Evolutionary conservation across 2,888 invertebrate genomes (phyloP), one percentile per base, ranked within the genome.

Genomic region (Hypsopygia costalis): DNA sequence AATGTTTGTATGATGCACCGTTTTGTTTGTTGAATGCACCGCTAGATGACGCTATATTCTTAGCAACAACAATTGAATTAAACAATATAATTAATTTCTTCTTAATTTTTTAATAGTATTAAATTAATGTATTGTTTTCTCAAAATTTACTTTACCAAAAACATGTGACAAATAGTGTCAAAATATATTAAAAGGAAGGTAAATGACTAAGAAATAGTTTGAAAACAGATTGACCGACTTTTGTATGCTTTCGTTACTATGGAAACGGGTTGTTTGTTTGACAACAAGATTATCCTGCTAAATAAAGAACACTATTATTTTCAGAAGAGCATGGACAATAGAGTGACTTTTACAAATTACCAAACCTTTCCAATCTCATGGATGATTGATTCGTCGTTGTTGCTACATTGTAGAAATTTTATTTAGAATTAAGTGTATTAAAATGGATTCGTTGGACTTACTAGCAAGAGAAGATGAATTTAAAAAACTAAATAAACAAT

Each of bases 401-500:
- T 34, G 21, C 9, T 12, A 21, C 12, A n/a, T 28, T 1, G 1
- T 28, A 6, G n/a, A 2, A 22, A 7, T n/a, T 29, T 11, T 30
- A 21, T 11, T 28, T 16, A 20, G 6, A 36, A 20, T 29, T 2
- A 37, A 10, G 20, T 16, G 7, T n/a, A n/a, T n/a, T 8, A 25
- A 56, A 50, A 86, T 87, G 87, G 83, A 87, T 52, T 73, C 78
- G 6, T 22, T 68, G n/a, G 76, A 81, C 10, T 60, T 87, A 34
- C 51, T 87, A 55, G 87, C 83, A 2, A 75, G 86, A 9, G 88
- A 87, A 60, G 74, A 85, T 65, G 86, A 86, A 56, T 87, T 81
- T 45, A 85, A 81, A 49, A 83, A 81, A 48, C 68, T 88, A 1
- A 88, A 87, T 47, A 81, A 79, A 49, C 81, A 87, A 50, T 58